Conservation (phyloP, 2,888 invertebrate species). For the Drosophila affinis region DNA sequence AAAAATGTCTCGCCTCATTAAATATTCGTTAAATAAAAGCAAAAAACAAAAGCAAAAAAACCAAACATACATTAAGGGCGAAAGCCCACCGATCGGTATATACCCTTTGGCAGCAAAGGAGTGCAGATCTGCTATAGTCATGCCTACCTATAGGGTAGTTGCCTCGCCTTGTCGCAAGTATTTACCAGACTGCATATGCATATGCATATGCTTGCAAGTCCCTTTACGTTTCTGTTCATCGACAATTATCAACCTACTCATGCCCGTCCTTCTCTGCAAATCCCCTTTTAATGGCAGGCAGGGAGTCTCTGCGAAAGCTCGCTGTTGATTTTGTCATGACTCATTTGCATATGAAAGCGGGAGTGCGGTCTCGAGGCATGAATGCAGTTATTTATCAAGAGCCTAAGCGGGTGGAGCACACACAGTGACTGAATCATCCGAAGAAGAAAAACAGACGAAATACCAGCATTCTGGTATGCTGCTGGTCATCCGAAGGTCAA, state of each 20-base stretch:
- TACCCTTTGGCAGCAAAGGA: not conserved
- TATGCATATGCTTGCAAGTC: too few relatives aligned
- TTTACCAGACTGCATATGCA: constrained; percentile 23
- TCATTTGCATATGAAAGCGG: constrained; percentile 29
- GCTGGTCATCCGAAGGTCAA: not conserved
- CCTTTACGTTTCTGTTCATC: constrained; percentile 2
- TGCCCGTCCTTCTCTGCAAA: not conserved
- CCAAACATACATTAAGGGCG: not conserved
- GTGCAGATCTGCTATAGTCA: not conserved
- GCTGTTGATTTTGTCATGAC: constrained; percentile 26
- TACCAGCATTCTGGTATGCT: not conserved
- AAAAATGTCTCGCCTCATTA: constrained; percentile 76
- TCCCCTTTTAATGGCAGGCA: constrained; percentile 14
- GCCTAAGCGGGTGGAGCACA: not conserved
- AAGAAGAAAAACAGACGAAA: not conserved
- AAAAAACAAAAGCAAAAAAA: constrained; percentile 12
- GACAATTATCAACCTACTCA: constrained; percentile 14
- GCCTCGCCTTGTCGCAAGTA: constrained; percentile 7
- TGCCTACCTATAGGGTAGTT: not conserved
- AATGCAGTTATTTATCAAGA: constrained; percentile 26
- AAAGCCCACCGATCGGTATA: constrained; percentile 4
- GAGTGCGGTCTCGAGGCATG: not conserved
- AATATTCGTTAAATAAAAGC: constrained; percentile 48
- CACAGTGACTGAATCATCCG: constrained; percentile 9
- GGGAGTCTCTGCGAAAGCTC: constrained; percentile 18